phyloP scores from a whole-genome alignment of 2,888 invertebrate genomes.

The Agelastica alni region DNA sequence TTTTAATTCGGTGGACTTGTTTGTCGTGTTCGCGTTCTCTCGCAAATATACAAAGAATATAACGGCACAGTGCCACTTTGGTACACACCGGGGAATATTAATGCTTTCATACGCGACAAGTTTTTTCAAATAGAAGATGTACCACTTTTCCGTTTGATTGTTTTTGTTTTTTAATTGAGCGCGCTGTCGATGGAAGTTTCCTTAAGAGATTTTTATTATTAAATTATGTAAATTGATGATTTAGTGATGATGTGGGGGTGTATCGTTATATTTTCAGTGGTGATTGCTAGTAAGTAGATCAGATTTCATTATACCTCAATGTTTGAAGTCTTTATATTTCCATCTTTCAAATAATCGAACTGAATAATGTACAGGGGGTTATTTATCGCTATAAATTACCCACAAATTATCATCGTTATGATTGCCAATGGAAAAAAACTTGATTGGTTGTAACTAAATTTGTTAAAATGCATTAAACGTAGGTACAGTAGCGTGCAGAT shows the following conservation, averaged over 20 bases:
- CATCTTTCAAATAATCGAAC: too few relatives aligned
- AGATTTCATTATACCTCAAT: too few relatives aligned
- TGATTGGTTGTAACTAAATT: too few relatives aligned
- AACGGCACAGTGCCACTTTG: conserved; percentile 28
- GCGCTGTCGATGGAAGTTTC: conserved; percentile 6
- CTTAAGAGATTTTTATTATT: conserved; percentile 14
- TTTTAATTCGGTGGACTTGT: background rate
- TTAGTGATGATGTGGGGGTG: conserved; percentile 16
- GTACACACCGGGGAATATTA: conserved; percentile 25
- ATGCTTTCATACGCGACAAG: conserved; percentile 22
- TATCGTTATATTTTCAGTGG: background rate
- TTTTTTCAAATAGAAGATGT: conserved; percentile 17
- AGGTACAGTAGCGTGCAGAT: too few relatives aligned
- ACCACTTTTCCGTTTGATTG: conserved; percentile 9
- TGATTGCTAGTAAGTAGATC: conserved; percentile 7
- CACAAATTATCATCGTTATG: too few relatives aligned
- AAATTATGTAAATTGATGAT: conserved; percentile 12
- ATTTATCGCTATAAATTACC: too few relatives aligned
- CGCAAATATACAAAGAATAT: conserved; percentile 24
- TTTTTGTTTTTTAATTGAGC: conserved; percentile 1
- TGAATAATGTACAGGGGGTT: too few relatives aligned
- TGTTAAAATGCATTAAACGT: too few relatives aligned
- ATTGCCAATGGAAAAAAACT: too few relatives aligned
- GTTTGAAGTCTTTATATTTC: too few relatives aligned
- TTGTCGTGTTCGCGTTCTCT: conserved; percentile 8